These are phyloP conservation scores for Bombylius discolor DNA, from an alignment of 2,888 invertebrate species.

Conservation along the genomic window DNA sequence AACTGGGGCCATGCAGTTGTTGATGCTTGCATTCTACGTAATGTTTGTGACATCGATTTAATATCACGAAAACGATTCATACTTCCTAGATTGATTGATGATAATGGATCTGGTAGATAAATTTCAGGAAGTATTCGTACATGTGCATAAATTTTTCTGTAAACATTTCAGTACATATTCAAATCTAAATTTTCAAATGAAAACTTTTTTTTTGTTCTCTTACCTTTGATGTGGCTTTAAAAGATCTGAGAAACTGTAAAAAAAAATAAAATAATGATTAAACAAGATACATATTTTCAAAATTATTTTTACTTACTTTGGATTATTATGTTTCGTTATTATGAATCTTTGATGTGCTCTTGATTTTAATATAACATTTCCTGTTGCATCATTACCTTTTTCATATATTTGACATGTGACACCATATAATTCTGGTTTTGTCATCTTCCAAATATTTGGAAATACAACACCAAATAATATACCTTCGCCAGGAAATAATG, in stretches of 20 bases:
- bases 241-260: conserved; percentile 8
- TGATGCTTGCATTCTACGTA: conserved; percentile 36
- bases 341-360: conserved; percentile 64
- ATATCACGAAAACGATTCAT: conserved; percentile 36
- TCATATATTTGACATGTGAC: conserved; percentile 37
- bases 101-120: conserved; percentile 42
- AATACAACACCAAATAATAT: conserved; percentile 34
- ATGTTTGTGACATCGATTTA: conserved; percentile 27
- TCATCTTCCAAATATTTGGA: conserved; percentile 22
- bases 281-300: neutral
- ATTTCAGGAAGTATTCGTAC: conserved; percentile 59
- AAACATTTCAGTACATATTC: neutral
- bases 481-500: conserved; percentile 26
- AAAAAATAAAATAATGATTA: neutral
- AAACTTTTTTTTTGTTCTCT: neutral
- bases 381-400: conserved; percentile 26
- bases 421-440: conserved; percentile 23
- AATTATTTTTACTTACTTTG: conserved; percentile 20
- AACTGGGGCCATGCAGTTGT: conserved; percentile 52
- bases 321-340: conserved; percentile 24
- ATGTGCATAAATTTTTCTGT: conserved; percentile 39
- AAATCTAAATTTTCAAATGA: too few relatives aligned
- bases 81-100: conserved; percentile 37
- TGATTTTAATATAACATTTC: conserved; percentile 50
- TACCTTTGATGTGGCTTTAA: conserved; percentile 8